Percentiles rank a stretch among this genome's conserved stretches.
phyloP scores from a whole-genome alignment of 1,140 invertebrate species.

The Vanessa tameamea region DNA sequence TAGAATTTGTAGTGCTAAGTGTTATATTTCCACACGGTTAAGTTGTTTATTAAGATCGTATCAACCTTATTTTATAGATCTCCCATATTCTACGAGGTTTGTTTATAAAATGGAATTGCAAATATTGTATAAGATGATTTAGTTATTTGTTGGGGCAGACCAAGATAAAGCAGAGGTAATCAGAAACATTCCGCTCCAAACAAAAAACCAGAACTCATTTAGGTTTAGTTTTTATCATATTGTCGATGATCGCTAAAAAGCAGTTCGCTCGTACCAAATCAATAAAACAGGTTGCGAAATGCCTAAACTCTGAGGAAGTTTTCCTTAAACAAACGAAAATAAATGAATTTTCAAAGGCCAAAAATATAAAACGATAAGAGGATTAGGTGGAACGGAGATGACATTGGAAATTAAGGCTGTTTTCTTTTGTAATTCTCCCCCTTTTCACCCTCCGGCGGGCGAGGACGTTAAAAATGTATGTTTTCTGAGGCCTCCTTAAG shows the following conservation, averaged over 20 bases:
- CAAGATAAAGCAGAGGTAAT: neutral
- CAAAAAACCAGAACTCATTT: slow-evolving; percentile 1
- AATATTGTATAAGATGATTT: neutral
- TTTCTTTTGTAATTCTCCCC: slow-evolving; percentile 79
- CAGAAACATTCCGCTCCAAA: neutral
- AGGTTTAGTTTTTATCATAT: slow-evolving; percentile 12
- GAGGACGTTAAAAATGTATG: slow-evolving; percentile 78
- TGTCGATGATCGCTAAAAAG: slow-evolving; percentile 17
- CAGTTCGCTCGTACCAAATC: slow-evolving; percentile 39
- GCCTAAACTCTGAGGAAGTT: slow-evolving; percentile 55
- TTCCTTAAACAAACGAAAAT: slow-evolving; percentile 80
- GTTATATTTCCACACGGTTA: slow-evolving; percentile 15
- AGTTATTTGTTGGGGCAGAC: neutral
- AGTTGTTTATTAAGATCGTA: slow-evolving; percentile 17
- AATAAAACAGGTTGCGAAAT: slow-evolving; percentile 54
- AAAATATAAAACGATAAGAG: slow-evolving; percentile 80
- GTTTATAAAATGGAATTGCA: neutral
- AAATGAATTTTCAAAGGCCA: slow-evolving; percentile 79
- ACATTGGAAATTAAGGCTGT: slow-evolving; percentile 81
- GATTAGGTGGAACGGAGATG: slow-evolving; percentile 79
- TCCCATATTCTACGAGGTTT: slow-evolving; percentile 1
- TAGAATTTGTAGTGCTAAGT: slow-evolving; percentile 15
- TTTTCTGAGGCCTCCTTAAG: slow-evolving; percentile 52
- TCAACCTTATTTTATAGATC: slow-evolving; percentile 11
- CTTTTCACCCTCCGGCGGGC: slow-evolving; percentile 64